Evolutionary conservation across 1,140 invertebrate genomes (phyloP), one percentile per base, ranked within the genome.

Genomic region (Aphelinus certus): DNA sequence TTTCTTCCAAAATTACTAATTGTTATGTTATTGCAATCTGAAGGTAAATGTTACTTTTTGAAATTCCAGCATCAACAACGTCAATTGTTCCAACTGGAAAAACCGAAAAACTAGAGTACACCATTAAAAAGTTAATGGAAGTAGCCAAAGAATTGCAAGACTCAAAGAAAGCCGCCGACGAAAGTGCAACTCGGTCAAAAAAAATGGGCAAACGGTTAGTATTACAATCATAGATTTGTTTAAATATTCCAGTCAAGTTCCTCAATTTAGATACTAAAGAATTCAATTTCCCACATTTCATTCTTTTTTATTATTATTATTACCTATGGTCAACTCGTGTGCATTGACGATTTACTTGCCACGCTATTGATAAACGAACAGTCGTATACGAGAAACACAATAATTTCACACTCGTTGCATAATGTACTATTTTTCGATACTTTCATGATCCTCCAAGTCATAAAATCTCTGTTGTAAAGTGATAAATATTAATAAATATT

Each of bases 21-120:
- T 26, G 26, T 26, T 26, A 26, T 26, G 26, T 26, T 26, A 26
- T 26, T 26, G 26, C 26, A 26, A 26, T 26, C 26, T 26, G 26
- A 26, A 26, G 26, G 26, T 26, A 26, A 26, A 26, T 26, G 26
- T 26, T 26, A 26, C 26, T 26, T 26, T 26, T 26, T 26, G 26
- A 26, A 26, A 26, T 26, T 26, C 77, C 43, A 75, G 66, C 26
- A 7, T 46, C 46, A 4, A 62, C 43, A 4, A 43, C 48, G 10
- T 66, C 64, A 42, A 48, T 55, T n/a, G 45, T 71, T 3, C 74
- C 68, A 0, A 48, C 63, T 46, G 82, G 81, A 45, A 86, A 82
- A 76, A 83, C 83, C 46, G 87, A 87, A 26, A 88, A 86, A 75
- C 72, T 88, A 7, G 86, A 88, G 58, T 85, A 86, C n/a, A 87